Conservation (phyloP, 2,888 invertebrate species). For the Myopa testacea region DNA sequence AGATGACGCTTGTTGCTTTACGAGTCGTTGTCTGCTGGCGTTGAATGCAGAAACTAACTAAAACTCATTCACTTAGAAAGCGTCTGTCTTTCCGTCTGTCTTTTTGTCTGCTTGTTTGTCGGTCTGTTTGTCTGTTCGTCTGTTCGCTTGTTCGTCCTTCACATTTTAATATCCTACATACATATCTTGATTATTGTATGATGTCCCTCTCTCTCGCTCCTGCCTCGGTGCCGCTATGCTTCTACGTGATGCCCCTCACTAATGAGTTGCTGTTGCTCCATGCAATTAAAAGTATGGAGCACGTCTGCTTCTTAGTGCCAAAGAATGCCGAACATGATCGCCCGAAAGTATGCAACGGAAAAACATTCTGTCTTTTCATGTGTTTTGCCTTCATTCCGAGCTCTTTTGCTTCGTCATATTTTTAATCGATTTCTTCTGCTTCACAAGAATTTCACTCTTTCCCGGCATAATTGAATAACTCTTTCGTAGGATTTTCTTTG, state of each 20-base stretch:
- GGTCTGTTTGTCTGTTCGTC: no score
- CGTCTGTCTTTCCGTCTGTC: no score
- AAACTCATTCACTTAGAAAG: no score
- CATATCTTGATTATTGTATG: no score
- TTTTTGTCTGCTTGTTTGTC: no score
- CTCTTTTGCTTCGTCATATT: background rate
- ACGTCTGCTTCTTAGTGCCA: constrained; percentile 24
- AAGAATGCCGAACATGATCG: constrained; percentile 27
- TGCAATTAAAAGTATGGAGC: background rate
- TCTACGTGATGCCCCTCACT: background rate
- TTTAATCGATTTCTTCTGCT: background rate
- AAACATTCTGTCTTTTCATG: background rate
- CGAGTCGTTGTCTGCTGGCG: no score
- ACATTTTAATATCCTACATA: no score
- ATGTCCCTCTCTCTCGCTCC: no score
- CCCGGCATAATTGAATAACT: background rate
- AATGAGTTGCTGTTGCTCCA: constrained; percentile 11
- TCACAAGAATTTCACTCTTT: background rate
- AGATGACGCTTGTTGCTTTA: no score
- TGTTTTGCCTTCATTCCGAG: background rate
- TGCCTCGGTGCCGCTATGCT: no score
- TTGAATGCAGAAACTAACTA: no score
- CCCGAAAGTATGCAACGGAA: constrained; percentile 33
- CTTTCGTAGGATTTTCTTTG: background rate
- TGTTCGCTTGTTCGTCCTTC: no score